These are phyloP conservation scores for Aeoliscus strigatus DNA, from an alignment of 2,797 vertebrate species.

Conservation along the genomic window DNA sequence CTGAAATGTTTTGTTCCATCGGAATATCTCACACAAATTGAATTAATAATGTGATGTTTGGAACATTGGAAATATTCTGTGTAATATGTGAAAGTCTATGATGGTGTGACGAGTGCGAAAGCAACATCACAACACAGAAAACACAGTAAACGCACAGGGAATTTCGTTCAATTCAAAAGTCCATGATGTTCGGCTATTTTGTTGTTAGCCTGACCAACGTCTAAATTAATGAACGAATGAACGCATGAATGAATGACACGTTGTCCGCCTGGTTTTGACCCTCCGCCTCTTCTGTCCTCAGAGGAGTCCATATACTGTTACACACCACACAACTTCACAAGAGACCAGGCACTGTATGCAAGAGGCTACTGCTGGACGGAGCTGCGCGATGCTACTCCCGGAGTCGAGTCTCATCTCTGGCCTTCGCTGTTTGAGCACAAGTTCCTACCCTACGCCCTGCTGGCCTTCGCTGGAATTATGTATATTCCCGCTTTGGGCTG, in stretches of 20 bases:
- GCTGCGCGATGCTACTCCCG: slow-evolving; percentile 90
- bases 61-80: too few species aligned
- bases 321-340: slow-evolving; percentile 98
- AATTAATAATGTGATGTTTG: too few species aligned
- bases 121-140: too few species aligned
- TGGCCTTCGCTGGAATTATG: slow-evolving; percentile 98
- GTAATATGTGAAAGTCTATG: too few species aligned
- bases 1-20: too few species aligned
- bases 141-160: too few species aligned
- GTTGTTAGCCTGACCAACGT: too few species aligned
- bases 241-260: background rate
- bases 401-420: slow-evolving; percentile 86
- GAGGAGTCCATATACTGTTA: slow-evolving; percentile 99
- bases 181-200: too few species aligned
- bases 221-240: background rate
- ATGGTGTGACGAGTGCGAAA: too few species aligned
- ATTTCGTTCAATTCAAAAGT: too few species aligned
- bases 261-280: slow-evolving; percentile 3
- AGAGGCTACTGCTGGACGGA: slow-evolving; percentile 99
- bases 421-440: slow-evolving; percentile 97
- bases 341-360: slow-evolving; percentile 98
- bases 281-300: slow-evolving; percentile 55
- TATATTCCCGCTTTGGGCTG: slow-evolving; percentile 95
- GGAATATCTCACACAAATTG: too few species aligned
- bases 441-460: slow-evolving; percentile 94